Base-by-base conservation (phyloP, 2,113 vertebrate species). In the Lethenteron reissneri region DNA sequence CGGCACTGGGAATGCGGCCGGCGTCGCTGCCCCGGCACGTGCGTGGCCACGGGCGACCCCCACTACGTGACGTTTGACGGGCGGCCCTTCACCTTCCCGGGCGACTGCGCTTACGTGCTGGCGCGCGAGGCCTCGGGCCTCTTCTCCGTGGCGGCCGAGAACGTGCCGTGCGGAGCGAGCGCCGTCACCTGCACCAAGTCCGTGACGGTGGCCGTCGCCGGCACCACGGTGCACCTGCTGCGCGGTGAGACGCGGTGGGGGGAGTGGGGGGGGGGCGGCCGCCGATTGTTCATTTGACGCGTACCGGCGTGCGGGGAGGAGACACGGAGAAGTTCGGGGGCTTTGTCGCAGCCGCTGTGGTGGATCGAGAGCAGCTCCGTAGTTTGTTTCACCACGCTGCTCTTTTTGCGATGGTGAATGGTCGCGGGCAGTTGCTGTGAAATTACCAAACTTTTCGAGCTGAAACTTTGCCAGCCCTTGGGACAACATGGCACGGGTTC, bases 41-140 rank as follows among this genome's bases (percentile, higher is more conserved):
- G 91, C 12, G 76, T 82, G n/a, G 90, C 87, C 1, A 88, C 84
- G 0, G 92, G 91, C 0, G 89, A 89, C 76, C 87, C 89, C 0
- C 92, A 95, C 80, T 94, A 95, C 10, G 77, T 94, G 78, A 90
- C 86, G 0, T 92, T 95, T 0, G 90, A 95, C 0, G 87, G 90
- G 0, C 81, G 86, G 70, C 75, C 77, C 57, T 85, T 84, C 81
- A 87, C 87, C 72, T 95, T 92, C 79, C 80, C 83, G 2, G 88
- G 90, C 0, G 87, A 87, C 82, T 97, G 90, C 59, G 86, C 92
- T 76, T 95, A 95, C 11, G 76, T 94, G 73, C 79, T 95, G 77
- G 84, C 77, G 0, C 82, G 81, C 1, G 89, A 92, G 76, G 75
- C 25, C 4, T 3, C 69, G 0, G 86, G 89, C 1, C 78, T 79